Conservation (phyloP, 2,797 vertebrate species). For the Crocidura indochinensis region DNA sequence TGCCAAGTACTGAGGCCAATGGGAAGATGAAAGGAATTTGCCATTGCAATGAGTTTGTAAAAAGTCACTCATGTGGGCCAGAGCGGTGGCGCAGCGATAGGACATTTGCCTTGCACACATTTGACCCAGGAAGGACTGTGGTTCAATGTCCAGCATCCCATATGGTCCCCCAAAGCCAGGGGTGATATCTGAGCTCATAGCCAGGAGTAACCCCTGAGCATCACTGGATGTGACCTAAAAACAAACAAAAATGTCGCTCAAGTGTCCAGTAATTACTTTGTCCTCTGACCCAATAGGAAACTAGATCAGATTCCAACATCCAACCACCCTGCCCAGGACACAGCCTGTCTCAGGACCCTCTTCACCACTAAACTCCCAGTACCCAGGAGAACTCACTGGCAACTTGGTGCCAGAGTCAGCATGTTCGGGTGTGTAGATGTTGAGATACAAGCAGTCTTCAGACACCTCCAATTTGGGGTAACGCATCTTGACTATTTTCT, state of each 20-base stretch:
- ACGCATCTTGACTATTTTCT: conserved; percentile 64
- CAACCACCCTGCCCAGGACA: not conserved
- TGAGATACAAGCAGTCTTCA: conserved; percentile 83
- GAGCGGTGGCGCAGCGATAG: too few species aligned
- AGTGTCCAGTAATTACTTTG: not conserved
- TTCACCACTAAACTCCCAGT: not conserved
- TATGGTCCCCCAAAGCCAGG: too few species aligned
- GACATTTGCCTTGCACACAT: too few species aligned
- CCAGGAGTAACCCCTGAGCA: too few species aligned
- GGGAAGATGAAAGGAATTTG: not conserved
- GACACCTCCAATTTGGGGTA: conserved; percentile 66
- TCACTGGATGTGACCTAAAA: too few species aligned
- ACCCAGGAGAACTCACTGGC: conserved; percentile 37
- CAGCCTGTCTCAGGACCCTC: not conserved
- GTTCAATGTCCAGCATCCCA: too few species aligned
- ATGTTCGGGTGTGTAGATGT: conserved; percentile 42
- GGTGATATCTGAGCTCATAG: too few species aligned
- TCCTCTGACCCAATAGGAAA: not conserved
- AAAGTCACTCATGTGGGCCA: not conserved
- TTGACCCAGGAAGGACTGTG: too few species aligned
- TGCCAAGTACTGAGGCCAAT: conserved; percentile 9
- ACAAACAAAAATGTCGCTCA: not conserved
- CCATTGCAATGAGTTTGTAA: not conserved
- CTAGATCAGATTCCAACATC: not conserved
- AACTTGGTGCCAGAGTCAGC: not conserved